Base-by-base conservation (phyloP, 2,113 vertebrate genomes). In the Pygoscelis antarcticus region DNA sequence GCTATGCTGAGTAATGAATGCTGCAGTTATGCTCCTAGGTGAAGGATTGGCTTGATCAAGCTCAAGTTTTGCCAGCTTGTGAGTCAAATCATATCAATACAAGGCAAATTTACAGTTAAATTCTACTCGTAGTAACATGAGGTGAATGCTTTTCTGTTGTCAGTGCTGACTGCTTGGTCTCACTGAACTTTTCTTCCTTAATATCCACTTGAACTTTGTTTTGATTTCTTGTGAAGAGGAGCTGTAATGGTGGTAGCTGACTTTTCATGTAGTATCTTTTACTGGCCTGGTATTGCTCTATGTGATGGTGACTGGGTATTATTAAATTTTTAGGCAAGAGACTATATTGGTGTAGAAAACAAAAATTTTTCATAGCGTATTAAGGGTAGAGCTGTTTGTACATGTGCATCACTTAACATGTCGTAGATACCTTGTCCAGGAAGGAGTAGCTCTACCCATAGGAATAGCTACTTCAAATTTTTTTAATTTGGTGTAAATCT, bases 121-220 rank as follows among this genome's bases (percentile, higher is more conserved):
- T 90, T 70, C 55, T 78, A 3, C 51, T 81, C 29, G 15, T 49
- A 38, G 21, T 74, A 70, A 64, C 26, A 27, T 2, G 16, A 66
- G 18, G 30, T 58, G 65, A 54, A 54, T 62, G 42, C 47, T 90
- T 60, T n/a, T 46, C 57, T 79, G 36, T 58, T 79, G 40, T 61
- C 64, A 42, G n/a, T 32, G 54, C 54, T 83, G 62, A 34, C 84
- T 46, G 42, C 76, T 80, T 76, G 54, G 34, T 72, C 40, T 65
- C 19, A 14, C n/a, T 74, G 72, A 84, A 78, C 44, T 51, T 82
- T 30, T 64, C n/a, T 36, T 72, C 38, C 55, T 62, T n/a, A 32
- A 32, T 60, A n/a, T 14, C 27, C 85, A 6, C 36, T 52, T 47
- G 32, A 71, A 7, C 0, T 0, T 34, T 74, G 36, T 34, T 83